Evolutionary conservation across 1,140 invertebrate species (phyloP).

Genomic region (Orchesella cincta): DNA sequence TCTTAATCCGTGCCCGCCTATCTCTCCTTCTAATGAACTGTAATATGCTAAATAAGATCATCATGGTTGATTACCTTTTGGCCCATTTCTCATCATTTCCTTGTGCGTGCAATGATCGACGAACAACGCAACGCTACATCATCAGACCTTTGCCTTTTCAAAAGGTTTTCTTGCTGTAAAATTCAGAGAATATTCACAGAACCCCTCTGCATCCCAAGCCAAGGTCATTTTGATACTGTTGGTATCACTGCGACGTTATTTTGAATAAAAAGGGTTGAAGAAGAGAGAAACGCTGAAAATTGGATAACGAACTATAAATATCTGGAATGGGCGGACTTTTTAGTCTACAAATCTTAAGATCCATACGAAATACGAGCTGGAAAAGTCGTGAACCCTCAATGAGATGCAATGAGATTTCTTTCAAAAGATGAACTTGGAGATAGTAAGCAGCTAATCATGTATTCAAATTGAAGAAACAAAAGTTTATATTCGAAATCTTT

Average conservation of each 20-base stretch:
- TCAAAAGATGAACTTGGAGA: background rate
- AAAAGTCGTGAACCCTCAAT: background rate
- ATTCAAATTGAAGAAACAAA: background rate
- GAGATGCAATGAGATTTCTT: too few relatives aligned
- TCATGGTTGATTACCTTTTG: conserved; percentile 40
- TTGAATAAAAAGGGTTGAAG: background rate
- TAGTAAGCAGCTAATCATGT: background rate
- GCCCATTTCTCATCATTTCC: conserved; percentile 20
- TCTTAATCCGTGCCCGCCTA: conserved; percentile 26
- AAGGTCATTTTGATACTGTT: too few relatives aligned
- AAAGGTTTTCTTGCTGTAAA: too few relatives aligned
- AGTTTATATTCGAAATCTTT: too few relatives aligned
- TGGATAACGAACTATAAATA: conserved; percentile 8
- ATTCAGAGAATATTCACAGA: too few relatives aligned
- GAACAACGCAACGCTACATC: too few relatives aligned
- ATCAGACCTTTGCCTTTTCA: too few relatives aligned
- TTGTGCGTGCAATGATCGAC: too few relatives aligned
- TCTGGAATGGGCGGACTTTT: conserved; percentile 15
- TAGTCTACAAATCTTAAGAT: background rate
- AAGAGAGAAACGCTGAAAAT: background rate
- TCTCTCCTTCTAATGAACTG: conserved; percentile 44
- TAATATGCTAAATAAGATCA: conserved; percentile 48
- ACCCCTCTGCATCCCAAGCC: too few relatives aligned
- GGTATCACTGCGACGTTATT: background rate
- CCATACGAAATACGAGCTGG: background rate